These are phyloP conservation scores for Tragelaphus scriptus DNA, from an alignment of 2,113 vertebrate genomes.

Conservation along the genomic window DNA sequence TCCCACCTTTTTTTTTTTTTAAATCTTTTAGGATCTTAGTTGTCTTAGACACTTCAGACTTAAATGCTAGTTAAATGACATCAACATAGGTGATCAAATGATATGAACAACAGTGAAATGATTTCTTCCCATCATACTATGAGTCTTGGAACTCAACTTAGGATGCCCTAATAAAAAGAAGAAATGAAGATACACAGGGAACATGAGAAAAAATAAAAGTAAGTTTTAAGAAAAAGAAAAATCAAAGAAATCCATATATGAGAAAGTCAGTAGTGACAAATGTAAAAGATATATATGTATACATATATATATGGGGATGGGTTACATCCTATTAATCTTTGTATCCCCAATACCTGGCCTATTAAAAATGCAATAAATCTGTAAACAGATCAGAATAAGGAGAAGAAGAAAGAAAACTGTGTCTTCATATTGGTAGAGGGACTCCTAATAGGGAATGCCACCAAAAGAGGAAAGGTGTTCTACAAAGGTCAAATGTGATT, in stretches of 20 bases:
- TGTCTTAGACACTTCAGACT: neutral
- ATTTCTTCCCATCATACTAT: neutral
- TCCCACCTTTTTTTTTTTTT: neutral
- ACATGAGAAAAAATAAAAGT: neutral
- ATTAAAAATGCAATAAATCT: neutral
- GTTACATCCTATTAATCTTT: neutral
- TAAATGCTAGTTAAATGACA: neutral
- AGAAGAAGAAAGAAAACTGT: conserved; percentile 2
- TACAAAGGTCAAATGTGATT: neutral
- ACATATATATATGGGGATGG: neutral
- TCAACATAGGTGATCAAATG: neutral
- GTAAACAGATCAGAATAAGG: neutral
- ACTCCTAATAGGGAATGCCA: neutral
- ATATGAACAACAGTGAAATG: neutral
- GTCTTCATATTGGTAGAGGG: neutral
- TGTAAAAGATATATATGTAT: neutral
- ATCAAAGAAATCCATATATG: neutral
- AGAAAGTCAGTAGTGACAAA: neutral
- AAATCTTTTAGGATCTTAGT: neutral
- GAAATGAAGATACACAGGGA: neutral
- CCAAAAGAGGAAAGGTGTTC: neutral
- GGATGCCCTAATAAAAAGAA: neutral
- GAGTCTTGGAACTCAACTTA: neutral
- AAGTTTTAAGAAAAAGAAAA: neutral
- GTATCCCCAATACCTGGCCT: neutral